These are phyloP conservation scores for Latheticus oryzae DNA, from an alignment of 2,888 invertebrate genomes.

Conservation along the genomic window DNA sequence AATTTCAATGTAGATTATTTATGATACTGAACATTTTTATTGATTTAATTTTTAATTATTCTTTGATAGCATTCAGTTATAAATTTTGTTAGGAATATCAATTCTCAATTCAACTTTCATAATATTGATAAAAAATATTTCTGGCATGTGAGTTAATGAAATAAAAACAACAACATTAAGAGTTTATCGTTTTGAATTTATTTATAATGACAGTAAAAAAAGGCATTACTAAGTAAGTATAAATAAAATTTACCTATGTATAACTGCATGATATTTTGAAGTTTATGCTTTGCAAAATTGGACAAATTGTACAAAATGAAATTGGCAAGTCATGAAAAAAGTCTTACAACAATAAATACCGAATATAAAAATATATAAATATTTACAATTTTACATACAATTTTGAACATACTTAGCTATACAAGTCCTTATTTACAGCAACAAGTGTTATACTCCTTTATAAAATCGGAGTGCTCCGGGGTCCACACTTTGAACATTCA, in stretches of 20 bases:
- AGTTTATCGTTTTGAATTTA: conserved; percentile 46
- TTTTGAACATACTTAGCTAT: conserved; percentile 58
- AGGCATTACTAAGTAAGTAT: conserved; percentile 47
- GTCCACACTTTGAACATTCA: conserved; percentile 44
- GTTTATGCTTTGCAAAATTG: conserved; percentile 25
- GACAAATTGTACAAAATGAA: conserved; percentile 31
- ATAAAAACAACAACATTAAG: conserved; percentile 37
- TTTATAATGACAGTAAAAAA: conserved; percentile 48
- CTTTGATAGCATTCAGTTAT: too few species aligned
- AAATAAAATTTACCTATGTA: conserved; percentile 40
- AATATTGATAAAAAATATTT: background rate
- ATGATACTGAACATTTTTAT: too few species aligned
- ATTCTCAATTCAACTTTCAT: conserved; percentile 5
- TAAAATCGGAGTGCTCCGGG: conserved; percentile 54
- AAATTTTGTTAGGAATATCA: too few species aligned
- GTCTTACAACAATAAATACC: conserved; percentile 58
- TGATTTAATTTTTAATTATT: too few species aligned
- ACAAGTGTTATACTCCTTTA: conserved; percentile 57
- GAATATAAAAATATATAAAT: conserved; percentile 56
- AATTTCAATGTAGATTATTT: too few species aligned
- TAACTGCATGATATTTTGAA: conserved; percentile 31
- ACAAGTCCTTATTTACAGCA: conserved; percentile 61
- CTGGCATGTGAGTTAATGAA: background rate
- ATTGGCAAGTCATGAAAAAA: conserved; percentile 47
- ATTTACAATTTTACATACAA: conserved; percentile 57